Percentiles rank a stretch among this genome's conserved stretches.
These are phyloP conservation scores for Nematolebias whitei DNA, from an alignment of 2,113 vertebrate genomes.

Conservation along the genomic window DNA sequence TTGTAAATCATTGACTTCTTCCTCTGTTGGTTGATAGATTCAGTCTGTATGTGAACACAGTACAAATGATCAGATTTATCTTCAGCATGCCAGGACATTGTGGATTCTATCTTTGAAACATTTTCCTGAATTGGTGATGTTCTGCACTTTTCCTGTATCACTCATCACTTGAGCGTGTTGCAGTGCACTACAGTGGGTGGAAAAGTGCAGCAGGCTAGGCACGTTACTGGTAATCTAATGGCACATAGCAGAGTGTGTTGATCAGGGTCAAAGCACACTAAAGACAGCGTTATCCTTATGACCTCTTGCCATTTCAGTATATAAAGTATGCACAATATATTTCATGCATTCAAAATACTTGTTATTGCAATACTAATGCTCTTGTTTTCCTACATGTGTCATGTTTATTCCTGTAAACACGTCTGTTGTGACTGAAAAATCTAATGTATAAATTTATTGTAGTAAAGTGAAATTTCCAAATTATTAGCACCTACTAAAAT, in stretches of 20 bases:
- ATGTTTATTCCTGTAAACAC: not conserved
- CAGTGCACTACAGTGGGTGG: not conserved
- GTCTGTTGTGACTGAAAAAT: not conserved
- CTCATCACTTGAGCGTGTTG: slow-evolving; percentile 9
- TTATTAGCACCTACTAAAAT: too few relatives aligned
- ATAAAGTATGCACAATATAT: not conserved
- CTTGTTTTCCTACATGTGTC: not conserved
- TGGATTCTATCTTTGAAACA: slow-evolving; percentile 11
- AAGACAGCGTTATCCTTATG: slow-evolving; percentile 2
- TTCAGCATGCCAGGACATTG: not conserved
- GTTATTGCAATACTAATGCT: not conserved
- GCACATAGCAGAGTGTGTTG: slow-evolving; percentile 11
- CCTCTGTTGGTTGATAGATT: slow-evolving; percentile 30
- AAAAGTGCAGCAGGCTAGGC: slow-evolving; percentile 21
- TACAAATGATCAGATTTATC: slow-evolving; percentile 25
- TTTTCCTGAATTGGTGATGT: slow-evolving; percentile 2
- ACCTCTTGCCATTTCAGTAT: slow-evolving; percentile 15
- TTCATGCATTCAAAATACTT: not conserved
- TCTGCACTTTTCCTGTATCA: slow-evolving; percentile 15
- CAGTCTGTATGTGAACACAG: slow-evolving; percentile 19
- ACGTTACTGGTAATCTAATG: slow-evolving; percentile 16
- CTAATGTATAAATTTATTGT: too few relatives aligned
- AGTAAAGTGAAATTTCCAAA: too few relatives aligned
- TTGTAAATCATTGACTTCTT: slow-evolving; percentile 30
- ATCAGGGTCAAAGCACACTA: slow-evolving; percentile 12